Evolutionary conservation across 2,113 vertebrate genomes (phyloP), one percentile per base, ranked within the genome.

Genomic region (Propithecus coquereli): DNA sequence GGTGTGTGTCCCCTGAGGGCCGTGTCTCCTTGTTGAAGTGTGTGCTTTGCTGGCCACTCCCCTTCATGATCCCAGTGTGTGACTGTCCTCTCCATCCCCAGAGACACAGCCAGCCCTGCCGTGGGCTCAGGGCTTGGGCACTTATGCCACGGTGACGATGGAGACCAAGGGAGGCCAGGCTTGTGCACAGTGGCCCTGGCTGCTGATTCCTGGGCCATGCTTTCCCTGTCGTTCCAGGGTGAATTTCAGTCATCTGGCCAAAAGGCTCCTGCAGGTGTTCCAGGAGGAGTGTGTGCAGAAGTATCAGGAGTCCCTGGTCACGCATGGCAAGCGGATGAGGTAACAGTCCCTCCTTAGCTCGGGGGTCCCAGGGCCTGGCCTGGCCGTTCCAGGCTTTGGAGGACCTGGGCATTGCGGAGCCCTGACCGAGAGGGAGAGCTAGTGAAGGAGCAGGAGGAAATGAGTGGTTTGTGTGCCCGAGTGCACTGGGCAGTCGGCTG

Each of bases 211-310:
- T 30, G 17, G 27, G 25, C 74, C 73, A 30, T 0, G 23, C 25
- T 54, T 76, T 74, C 68, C 3, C 20, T 80, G 18, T 93, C 82
- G 80, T 82, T 97, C 83, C 93, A 99, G 99, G 98, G 97, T 99
- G 98, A 99, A 99, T 97, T 98, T 99, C 96, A 99, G 98, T 6
- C 97, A 96, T 32, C 97, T 99, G 98, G 99, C 99, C 97, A 99
- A 99, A 98, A 99, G 98, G 87, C 99, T 99, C 5, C 99, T 99
- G 96, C 97, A 97, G 59, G 98, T 99, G 88, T 99, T 99, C 96
- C 99, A 99, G 97, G 99, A 99, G 0, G 97, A 98, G 8, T 99
- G 99, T 45, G 97, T 98, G 25, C 99, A 99, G 98, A 98, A 93
- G 94, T 99, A 99, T 95, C 99, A 99, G 95, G 98, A 99, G 11